Evolutionary conservation across 2,113 vertebrate species (phyloP), one percentile per base, ranked within the genome.

Genomic region (Petromus typicus): DNA sequence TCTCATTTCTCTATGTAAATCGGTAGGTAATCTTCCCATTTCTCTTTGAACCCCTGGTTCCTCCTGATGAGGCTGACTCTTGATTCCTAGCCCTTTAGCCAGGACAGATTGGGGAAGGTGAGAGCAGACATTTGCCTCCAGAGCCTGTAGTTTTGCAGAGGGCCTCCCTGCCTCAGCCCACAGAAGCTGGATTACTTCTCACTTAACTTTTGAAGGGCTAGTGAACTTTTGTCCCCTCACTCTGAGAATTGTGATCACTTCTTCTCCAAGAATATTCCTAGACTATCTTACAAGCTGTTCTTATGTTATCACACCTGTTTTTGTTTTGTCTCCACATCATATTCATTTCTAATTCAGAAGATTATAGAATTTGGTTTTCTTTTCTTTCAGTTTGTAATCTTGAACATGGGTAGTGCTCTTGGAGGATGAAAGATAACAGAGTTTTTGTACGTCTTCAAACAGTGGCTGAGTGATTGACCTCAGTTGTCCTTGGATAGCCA

Each of bases 391-490:
- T n/a, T 40, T 7, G 57, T 59, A 9, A 16, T 66, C 59, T 54
- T 69, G 17, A 86, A 22, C 30, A 5, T 40, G 40, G 45, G n/a
- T 57, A 7, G 54, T 64, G 7, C 76, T 91, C 34, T 80, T 34
- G 5, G 22, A 63, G 57, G 45, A 23, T 63, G 76, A 51, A 17
- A 34, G 30, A 6, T n/a, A 45, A 27, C 56, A 85, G n/a, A 20
- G 59, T 45, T 79, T 83, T 76, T 79, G 71, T 81, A 37, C 16
- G 48, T 80, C 92, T 95, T 67, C 37, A n/a, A 83, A 78, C 73
- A 88, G 71, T 57, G 80, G 40, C 61, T 34, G n/a, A 93, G 34
- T 54, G 30, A 5, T 51, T 86, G 66, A 85, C 51, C 18, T 61
- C 37, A 84, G 22, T 32, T 89, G 20, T 67, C 11, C 51, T 25